Evolutionary conservation across 2,113 vertebrate species (phyloP).

Genomic region (Pogonocichla stellata): DNA sequence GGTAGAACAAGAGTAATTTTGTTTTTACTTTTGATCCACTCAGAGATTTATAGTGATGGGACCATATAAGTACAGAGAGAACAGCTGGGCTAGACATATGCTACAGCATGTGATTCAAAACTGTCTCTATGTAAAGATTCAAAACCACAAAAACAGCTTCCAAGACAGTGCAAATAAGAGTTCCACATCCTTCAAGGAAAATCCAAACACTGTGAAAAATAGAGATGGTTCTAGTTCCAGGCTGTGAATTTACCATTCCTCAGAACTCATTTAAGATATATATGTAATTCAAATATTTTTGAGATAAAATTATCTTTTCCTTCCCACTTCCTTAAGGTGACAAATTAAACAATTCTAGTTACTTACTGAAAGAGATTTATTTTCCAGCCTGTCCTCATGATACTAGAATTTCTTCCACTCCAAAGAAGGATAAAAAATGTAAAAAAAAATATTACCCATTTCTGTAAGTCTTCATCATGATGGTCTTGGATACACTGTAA

Average conservation of each 20-base stretch:
- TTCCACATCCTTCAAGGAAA: constrained; percentile 16
- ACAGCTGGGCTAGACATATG: constrained; percentile 44
- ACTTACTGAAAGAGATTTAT: background rate
- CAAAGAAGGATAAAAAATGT: constrained; percentile 35
- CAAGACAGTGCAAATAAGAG: background rate
- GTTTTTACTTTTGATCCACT: background rate
- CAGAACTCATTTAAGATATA: background rate
- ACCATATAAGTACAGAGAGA: background rate
- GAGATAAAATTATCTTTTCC: background rate
- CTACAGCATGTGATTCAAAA: constrained; percentile 10
- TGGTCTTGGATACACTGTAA: background rate
- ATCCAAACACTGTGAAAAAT: constrained; percentile 22
- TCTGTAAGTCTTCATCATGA: background rate
- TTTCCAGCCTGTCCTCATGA: background rate
- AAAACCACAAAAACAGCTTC: constrained; percentile 1
- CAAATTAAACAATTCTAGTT: constrained; percentile 8
- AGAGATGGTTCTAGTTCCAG: background rate
- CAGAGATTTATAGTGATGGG: background rate
- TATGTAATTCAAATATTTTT: constrained; percentile 6
- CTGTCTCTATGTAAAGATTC: background rate
- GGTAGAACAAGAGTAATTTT: background rate
- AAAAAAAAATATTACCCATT: background rate
- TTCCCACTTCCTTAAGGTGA: background rate
- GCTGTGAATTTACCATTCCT: background rate
- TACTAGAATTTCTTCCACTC: background rate